Evolutionary conservation across 2,797 vertebrate genomes (phyloP).

Genomic region (Phrynocephalus guinanensis): DNA sequence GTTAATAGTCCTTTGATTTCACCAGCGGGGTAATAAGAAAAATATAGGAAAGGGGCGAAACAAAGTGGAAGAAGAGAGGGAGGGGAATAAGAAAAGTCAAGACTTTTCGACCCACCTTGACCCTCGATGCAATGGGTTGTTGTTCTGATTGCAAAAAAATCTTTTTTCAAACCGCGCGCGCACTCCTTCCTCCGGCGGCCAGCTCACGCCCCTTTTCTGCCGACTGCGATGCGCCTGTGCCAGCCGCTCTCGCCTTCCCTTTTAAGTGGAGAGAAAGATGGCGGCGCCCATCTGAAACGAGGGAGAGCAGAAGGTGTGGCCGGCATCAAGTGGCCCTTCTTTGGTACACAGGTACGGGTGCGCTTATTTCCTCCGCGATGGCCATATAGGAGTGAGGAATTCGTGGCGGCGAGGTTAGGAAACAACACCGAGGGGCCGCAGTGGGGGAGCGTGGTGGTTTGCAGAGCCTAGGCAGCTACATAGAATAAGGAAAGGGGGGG

Average conservation of each 20-base stretch:
- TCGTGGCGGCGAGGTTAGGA: neutral
- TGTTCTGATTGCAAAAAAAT: rapidly evolving
- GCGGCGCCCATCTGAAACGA: rapidly evolving
- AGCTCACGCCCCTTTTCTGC: neutral
- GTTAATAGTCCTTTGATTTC: neutral
- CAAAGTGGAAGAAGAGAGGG: neutral
- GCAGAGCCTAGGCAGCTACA: no score
- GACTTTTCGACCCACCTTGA: neutral
- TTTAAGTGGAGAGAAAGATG: slow-evolving; percentile 40
- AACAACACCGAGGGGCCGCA: neutral
- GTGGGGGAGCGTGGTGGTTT: neutral
- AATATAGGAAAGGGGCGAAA: neutral
- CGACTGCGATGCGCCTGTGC: neutral
- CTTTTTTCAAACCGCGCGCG: neutral
- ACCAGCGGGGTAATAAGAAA: neutral
- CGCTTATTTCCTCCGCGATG: neutral
- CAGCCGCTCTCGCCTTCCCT: no score
- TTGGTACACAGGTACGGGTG: neutral
- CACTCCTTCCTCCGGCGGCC: neutral
- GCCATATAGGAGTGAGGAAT: neutral
- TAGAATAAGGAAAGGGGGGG: no score
- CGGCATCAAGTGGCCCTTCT: neutral
- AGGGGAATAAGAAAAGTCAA: neutral
- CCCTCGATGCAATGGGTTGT: rapidly evolving
- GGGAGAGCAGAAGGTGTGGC: rapidly evolving